Conservation (phyloP, 1,140 invertebrate species). For the Campoletis sonorensis region DNA sequence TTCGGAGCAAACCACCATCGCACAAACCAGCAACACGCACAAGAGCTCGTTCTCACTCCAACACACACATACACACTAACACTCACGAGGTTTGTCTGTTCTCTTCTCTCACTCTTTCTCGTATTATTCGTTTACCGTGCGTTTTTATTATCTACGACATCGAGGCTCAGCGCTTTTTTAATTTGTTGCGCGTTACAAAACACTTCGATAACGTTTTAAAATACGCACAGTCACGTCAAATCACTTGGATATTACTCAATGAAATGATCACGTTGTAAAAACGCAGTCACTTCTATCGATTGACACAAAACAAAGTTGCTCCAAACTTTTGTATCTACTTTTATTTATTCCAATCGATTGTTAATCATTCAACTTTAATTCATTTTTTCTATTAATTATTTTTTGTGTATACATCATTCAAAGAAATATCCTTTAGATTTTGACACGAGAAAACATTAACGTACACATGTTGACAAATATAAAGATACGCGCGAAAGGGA, state of each 20-base stretch:
- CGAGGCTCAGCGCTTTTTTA: background rate
- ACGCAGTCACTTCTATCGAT: background rate
- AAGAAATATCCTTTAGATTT: background rate
- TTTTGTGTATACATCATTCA: too few relatives aligned
- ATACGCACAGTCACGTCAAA: background rate
- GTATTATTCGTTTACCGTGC: background rate
- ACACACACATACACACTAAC: too few relatives aligned
- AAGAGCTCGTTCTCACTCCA: background rate
- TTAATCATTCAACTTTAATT: background rate
- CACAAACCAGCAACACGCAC: conserved; percentile 30
- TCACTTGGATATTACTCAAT: background rate
- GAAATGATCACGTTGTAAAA: background rate
- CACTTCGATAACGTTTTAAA: background rate
- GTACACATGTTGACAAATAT: background rate
- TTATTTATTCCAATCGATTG: background rate
- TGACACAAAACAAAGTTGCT: background rate
- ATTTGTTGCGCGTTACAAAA: background rate
- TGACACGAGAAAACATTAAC: conserved; percentile 5
- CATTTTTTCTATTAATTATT: too few relatives aligned
- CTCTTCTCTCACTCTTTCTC: background rate
- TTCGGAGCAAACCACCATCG: conserved; percentile 53
- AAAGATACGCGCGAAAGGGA: conserved; percentile 22
- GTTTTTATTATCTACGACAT: conserved; percentile 7
- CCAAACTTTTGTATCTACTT: too few relatives aligned
- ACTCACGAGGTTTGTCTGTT: background rate